These are phyloP conservation scores for Gasterosteus aculeatus DNA, from an alignment of 2,113 vertebrate genomes.

Conservation along the genomic window DNA sequence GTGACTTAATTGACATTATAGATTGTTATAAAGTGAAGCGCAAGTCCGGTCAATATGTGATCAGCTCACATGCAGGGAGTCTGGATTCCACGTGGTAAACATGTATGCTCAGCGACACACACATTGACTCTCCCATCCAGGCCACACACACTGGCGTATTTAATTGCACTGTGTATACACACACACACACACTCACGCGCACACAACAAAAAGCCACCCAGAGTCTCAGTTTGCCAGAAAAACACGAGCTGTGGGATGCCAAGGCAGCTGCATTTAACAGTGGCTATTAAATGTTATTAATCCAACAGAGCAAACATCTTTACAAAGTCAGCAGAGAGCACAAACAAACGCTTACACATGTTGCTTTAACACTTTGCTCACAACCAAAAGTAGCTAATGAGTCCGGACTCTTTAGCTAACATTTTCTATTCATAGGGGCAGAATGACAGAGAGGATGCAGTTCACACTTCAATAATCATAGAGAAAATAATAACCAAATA, in stretches of 20 bases:
- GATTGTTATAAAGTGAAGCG: constrained; percentile 64
- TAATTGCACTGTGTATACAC: constrained; percentile 7
- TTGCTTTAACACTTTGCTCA: constrained; percentile 65
- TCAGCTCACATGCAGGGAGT: constrained; percentile 11
- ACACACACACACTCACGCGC: constrained; percentile 25
- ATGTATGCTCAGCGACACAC: constrained; percentile 47
- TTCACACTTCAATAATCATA: constrained; percentile 31
- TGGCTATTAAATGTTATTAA: constrained; percentile 81
- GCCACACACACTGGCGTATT: constrained; percentile 47
- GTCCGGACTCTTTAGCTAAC: constrained; percentile 11
- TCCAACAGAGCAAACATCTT: constrained; percentile 79
- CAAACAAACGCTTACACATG: constrained; percentile 80
- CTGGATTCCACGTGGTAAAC: constrained; percentile 12
- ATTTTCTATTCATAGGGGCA: constrained; percentile 29
- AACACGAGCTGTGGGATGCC: constrained; percentile 72
- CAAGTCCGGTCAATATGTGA: constrained; percentile 58
- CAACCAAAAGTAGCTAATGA: constrained; percentile 62
- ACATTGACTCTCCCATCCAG: constrained; percentile 25
- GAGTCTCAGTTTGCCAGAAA: constrained; percentile 63
- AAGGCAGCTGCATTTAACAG: constrained; percentile 81
- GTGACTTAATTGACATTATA: constrained; percentile 73
- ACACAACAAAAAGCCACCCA: constrained; percentile 61
- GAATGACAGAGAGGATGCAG: constrained; percentile 47
- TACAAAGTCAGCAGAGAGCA: constrained; percentile 72
- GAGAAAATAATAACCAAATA: constrained; percentile 21